Conservation (phyloP, 2,797 vertebrate genomes). For the Silurus lanzhouensis region DNA sequence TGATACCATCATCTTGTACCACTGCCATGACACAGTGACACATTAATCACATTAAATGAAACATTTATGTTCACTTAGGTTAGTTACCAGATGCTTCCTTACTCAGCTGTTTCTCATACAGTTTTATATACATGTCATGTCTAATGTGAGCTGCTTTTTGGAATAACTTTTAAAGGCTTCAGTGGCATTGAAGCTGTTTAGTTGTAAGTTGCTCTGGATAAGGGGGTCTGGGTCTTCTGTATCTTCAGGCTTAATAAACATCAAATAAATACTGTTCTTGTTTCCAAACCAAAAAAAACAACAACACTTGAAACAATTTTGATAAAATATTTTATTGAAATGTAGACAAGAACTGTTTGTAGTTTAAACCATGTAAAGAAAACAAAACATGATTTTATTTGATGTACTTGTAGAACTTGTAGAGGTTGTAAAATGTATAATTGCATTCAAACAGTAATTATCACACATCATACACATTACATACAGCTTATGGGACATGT, state of each 20-base stretch:
- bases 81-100: not conserved
- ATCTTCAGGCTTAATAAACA: not conserved
- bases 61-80: not conserved
- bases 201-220: too few relatives aligned
- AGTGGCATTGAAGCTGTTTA: not conserved
- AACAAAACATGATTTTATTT: not conserved
- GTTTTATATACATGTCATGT: not conserved
- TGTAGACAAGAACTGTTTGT: not conserved
- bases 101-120: not conserved
- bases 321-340: slow-evolving; percentile 19
- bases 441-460: not conserved
- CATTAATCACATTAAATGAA: not conserved
- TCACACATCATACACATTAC: not conserved
- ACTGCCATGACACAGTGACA: not conserved
- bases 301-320: not conserved
- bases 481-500: too few relatives aligned
- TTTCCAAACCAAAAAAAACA: not conserved
- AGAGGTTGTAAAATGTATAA: not conserved
- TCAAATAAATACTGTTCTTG: not conserved
- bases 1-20: not conserved
- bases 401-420: not conserved
- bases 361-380: not conserved
- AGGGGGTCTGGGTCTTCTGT: too few relatives aligned
- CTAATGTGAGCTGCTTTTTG: not conserved
- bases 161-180: not conserved